Evolutionary conservation across 2,113 vertebrate species (phyloP).

Genomic region (Genyomyrus donnyi): DNA sequence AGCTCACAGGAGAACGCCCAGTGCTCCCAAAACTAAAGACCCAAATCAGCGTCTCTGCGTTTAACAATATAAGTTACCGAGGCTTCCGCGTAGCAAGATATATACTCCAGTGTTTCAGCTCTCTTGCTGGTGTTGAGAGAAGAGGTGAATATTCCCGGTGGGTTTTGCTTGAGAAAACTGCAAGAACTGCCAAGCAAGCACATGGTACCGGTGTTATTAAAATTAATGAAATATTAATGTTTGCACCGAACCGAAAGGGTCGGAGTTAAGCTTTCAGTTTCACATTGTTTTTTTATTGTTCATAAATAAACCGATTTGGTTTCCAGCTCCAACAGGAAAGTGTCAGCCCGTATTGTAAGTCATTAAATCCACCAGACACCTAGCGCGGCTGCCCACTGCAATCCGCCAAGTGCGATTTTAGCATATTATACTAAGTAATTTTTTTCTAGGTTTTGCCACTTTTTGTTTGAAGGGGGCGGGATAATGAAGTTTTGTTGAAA

Average conservation of each 20-base stretch:
- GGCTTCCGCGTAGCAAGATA: not conserved
- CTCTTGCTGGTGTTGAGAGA: not conserved
- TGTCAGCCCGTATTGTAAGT: not conserved
- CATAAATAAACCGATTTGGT: not conserved
- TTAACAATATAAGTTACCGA: not conserved
- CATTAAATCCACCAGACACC: not conserved
- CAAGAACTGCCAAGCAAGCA: not conserved
- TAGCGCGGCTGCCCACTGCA: not conserved
- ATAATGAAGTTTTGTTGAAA: conserved; percentile 1
- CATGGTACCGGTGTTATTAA: not conserved
- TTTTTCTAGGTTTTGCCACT: not conserved
- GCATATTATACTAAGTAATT: not conserved
- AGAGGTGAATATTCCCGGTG: not conserved
- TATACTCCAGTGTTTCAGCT: not conserved
- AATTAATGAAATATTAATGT: not conserved
- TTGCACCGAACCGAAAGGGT: not conserved
- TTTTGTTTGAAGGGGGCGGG: not conserved
- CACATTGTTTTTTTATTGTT: not conserved
- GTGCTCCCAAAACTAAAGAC: conserved; percentile 26
- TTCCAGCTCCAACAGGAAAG: not conserved
- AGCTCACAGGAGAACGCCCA: conserved; percentile 33
- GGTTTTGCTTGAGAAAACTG: not conserved
- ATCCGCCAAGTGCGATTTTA: not conserved
- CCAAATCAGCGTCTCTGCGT: not conserved
- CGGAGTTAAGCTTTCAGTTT: not conserved